These are phyloP conservation scores for Drosophila sechellia DNA, from an alignment of 1,140 invertebrate genomes.

Conservation along the genomic window DNA sequence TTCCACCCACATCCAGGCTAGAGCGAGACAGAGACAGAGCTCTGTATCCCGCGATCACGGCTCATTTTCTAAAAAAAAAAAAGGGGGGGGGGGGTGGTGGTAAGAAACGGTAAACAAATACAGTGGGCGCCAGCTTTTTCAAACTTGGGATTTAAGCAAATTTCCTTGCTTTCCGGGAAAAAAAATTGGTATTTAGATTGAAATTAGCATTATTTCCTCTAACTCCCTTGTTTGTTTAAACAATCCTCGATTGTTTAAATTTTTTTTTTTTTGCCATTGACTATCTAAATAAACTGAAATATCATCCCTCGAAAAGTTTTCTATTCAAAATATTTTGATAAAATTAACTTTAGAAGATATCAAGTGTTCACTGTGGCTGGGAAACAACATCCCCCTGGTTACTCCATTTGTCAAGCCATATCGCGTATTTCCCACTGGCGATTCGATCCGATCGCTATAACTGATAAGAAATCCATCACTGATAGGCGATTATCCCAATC, in stretches of 20 bases:
- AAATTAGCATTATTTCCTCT: neutral
- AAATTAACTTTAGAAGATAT: neutral
- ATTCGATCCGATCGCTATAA: constrained; percentile 3
- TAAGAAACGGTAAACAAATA: constrained; percentile 40
- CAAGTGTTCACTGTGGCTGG: neutral
- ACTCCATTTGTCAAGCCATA: neutral
- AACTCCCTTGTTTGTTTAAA: neutral
- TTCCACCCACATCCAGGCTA: neutral
- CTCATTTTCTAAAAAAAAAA: neutral
- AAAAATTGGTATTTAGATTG: too few species aligned
- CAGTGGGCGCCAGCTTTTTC: constrained; percentile 8
- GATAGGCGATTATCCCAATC: constrained; percentile 1
- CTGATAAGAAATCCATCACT: constrained; percentile 2
- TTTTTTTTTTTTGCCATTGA: neutral
- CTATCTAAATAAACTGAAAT: neutral
- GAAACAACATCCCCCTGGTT: neutral
- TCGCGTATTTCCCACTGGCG: neutral
- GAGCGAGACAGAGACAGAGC: constrained; percentile 2
- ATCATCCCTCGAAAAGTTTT: neutral
- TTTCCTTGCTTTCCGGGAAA: neutral
- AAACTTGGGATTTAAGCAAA: neutral
- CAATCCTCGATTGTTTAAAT: neutral
- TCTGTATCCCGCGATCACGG: constrained; percentile 17
- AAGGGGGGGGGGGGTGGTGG: too few species aligned
- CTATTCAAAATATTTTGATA: too few species aligned